phyloP scores from a whole-genome alignment of 2,797 vertebrate genomes.

The Toxotes lorentzi region DNA sequence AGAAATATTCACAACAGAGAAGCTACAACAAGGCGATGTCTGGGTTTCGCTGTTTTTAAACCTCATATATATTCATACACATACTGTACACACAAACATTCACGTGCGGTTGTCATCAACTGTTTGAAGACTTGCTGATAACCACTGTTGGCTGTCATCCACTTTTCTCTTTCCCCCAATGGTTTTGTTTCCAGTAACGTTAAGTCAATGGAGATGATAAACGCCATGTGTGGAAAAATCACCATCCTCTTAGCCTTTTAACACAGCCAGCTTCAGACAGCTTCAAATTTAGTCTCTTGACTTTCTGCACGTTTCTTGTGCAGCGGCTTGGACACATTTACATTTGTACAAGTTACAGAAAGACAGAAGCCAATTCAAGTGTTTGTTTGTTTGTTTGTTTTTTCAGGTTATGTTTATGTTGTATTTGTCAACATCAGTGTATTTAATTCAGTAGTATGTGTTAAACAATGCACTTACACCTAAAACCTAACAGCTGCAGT shows the following conservation, averaged over 20 bases:
- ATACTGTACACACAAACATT: not conserved
- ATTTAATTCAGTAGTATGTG: not conserved
- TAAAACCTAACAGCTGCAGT: not conserved
- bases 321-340: not conserved
- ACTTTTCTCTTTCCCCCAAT: not conserved
- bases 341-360: not conserved
- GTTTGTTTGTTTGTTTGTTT: not conserved
- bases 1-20: not conserved
- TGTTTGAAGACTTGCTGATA: not conserved
- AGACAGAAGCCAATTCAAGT: not conserved
- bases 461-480: not conserved
- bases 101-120: not conserved
- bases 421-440: not conserved
- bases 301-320: conserved; percentile 9
- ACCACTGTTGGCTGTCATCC: not conserved
- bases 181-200: conserved; percentile 1
- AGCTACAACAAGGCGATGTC: not conserved
- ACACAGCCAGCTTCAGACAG: not conserved
- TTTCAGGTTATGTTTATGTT: not conserved
- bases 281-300: conserved; percentile 1
- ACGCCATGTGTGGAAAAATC: not conserved
- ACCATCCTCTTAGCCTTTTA: not conserved
- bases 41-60: not conserved
- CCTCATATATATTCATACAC: not conserved
- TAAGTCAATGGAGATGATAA: not conserved